Conservation (phyloP, 2,113 vertebrate species). For the Pterocles orientalis region DNA sequence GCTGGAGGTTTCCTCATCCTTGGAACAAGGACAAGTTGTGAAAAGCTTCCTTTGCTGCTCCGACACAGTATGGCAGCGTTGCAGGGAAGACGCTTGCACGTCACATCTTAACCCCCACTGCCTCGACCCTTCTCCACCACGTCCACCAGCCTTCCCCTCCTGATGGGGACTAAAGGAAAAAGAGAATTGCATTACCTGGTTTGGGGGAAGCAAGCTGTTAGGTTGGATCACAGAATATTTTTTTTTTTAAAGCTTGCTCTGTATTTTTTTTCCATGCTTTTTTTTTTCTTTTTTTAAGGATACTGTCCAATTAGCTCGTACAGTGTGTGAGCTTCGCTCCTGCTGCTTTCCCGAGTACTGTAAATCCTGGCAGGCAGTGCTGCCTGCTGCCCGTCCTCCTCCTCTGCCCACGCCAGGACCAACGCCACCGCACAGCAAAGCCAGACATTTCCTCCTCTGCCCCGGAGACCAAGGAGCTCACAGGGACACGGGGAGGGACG, state of each 20-base stretch:
- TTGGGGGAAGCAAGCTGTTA: background rate
- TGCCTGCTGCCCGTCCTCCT: background rate
- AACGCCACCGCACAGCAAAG: background rate
- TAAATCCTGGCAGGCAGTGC: slow-evolving; percentile 10
- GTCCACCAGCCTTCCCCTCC: background rate
- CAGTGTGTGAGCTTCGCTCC: background rate
- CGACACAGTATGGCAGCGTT: slow-evolving; percentile 41
- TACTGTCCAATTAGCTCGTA: background rate
- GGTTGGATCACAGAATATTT: background rate
- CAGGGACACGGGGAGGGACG: rapidly evolving
- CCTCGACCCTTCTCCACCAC: background rate
- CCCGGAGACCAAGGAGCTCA: background rate
- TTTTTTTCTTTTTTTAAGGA: background rate
- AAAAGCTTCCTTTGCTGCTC: slow-evolving; percentile 53
- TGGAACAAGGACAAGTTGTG: slow-evolving; percentile 64
- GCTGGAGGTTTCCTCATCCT: slow-evolving; percentile 48
- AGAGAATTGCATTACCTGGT: background rate
- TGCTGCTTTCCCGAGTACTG: slow-evolving; percentile 34
- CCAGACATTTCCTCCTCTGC: background rate
- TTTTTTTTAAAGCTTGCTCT: background rate
- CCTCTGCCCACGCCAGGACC: background rate
- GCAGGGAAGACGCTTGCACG: background rate
- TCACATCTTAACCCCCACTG: slow-evolving; percentile 31
- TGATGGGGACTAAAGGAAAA: background rate
- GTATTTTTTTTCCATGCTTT: background rate